Conservation (phyloP, 2,797 vertebrate genomes). For the Galaxias olidus region DNA sequence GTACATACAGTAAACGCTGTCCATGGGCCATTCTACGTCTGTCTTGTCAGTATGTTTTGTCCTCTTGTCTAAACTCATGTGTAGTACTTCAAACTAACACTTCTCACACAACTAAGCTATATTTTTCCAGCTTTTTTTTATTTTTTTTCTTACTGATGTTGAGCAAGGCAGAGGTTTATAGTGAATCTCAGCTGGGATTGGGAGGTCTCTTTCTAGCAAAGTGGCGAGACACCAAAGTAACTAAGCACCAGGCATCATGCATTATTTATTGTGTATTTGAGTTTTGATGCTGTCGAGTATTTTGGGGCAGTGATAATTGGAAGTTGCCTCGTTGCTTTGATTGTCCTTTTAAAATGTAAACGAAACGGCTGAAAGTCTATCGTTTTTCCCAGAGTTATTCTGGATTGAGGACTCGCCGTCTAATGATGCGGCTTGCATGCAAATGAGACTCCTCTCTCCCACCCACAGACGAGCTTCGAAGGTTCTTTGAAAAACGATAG, state of each 20-base stretch:
- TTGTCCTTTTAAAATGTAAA: conserved; percentile 30
- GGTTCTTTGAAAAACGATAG: conserved; percentile 25
- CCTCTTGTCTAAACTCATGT: not conserved
- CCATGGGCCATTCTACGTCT: not conserved
- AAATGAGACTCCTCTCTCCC: conserved; percentile 23
- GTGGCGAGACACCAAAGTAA: not conserved
- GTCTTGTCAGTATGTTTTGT: not conserved
- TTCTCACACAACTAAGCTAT: conserved; percentile 25
- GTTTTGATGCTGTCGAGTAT: conserved; percentile 9
- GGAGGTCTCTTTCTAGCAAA: not conserved
- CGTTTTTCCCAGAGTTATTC: conserved; percentile 5
- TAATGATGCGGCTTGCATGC: conserved; percentile 38
- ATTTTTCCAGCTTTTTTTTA: not conserved
- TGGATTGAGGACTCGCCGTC: conserved; percentile 17
- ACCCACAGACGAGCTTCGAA: not conserved
- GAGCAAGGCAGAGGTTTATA: not conserved
- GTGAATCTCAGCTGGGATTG: not conserved
- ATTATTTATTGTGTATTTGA: conserved; percentile 21
- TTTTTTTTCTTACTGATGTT: not conserved
- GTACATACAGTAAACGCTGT: not conserved
- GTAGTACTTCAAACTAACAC: conserved; percentile 16
- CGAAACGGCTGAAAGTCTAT: conserved; percentile 4
- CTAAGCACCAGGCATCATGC: conserved; percentile 9
- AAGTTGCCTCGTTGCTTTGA: conserved; percentile 14
- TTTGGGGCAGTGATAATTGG: conserved; percentile 29